These are phyloP conservation scores for Echinops telfairi DNA, from an alignment of 2,113 vertebrate species.

Conservation along the genomic window DNA sequence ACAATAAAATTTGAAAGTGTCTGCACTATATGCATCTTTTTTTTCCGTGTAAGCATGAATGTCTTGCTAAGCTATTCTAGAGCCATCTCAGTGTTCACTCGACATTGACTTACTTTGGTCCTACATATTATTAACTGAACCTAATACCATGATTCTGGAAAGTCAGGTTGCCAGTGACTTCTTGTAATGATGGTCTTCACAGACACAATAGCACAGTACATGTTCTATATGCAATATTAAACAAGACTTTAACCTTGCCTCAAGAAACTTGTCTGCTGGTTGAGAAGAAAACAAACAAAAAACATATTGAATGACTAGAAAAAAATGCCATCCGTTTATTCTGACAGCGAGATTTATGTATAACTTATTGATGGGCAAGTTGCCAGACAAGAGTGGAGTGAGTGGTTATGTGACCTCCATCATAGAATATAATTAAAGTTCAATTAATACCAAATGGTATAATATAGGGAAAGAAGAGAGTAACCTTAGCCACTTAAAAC, in stretches of 20 bases:
- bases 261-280: conserved; percentile 29
- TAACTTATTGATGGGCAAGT: conserved; percentile 1
- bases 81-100: conserved; percentile 44
- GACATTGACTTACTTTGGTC: conserved; percentile 15
- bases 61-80: conserved; percentile 39
- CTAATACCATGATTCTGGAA: conserved; percentile 35
- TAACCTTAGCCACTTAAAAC: not conserved
- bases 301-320: not conserved
- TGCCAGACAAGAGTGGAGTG: not conserved
- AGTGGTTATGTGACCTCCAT: not conserved
- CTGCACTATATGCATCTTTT: conserved; percentile 69
- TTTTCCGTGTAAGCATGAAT: conserved; percentile 75
- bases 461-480: not conserved
- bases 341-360: conserved; percentile 46
- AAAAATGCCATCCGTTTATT: not conserved
- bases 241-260: not conserved
- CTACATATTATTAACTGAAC: not conserved
- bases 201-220: not conserved
- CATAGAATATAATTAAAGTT: conserved; percentile 18
- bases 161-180: not conserved
- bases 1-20: conserved; percentile 78
- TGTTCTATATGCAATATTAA: not conserved
- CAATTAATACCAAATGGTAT: conserved; percentile 10
- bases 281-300: not conserved
- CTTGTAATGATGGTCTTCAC: not conserved